phyloP scores from a whole-genome alignment of 2,888 invertebrate genomes.

The Platerodrilus igneus region DNA sequence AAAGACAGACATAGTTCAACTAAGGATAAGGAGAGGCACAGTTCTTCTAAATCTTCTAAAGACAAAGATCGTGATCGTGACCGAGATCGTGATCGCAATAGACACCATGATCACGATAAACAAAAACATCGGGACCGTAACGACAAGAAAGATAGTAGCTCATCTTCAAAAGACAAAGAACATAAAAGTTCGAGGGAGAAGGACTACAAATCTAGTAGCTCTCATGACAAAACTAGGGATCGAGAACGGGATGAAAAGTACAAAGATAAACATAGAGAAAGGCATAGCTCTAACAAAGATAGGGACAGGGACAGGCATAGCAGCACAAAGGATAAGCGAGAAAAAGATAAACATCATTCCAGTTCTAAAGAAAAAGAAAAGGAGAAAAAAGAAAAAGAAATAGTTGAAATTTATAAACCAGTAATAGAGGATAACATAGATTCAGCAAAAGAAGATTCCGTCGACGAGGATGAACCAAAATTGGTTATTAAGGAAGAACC shows the following conservation, averaged over 20 bases:
- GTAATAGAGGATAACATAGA: no score
- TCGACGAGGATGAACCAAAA: constrained; percentile 45
- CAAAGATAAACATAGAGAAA: constrained; percentile 57
- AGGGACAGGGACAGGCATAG: constrained; percentile 42
- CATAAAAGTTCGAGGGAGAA: constrained; percentile 45
- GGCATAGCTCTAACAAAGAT: constrained; percentile 44
- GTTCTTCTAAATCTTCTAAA: constrained; percentile 49
- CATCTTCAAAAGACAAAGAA: constrained; percentile 46
- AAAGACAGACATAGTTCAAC: constrained; percentile 41
- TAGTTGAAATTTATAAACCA: constrained; percentile 28
- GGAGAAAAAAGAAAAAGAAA: constrained; percentile 42
- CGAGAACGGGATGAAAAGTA: constrained; percentile 53
- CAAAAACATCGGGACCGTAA: constrained; percentile 37
- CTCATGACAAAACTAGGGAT: constrained; percentile 40
- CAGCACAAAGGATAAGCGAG: constrained; percentile 39
- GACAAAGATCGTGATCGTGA: constrained; percentile 44
- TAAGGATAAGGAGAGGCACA: constrained; percentile 40
- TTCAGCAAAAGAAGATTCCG: constrained; percentile 38
- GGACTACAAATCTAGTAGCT: constrained; percentile 37
- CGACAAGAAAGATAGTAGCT: constrained; percentile 34
- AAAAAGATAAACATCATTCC: constrained; percentile 44
- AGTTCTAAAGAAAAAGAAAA: constrained; percentile 56
- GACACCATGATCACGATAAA: constrained; percentile 35
- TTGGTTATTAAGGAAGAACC: constrained; percentile 48
- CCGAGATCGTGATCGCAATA: constrained; percentile 38